phyloP scores from a whole-genome alignment of 2,113 vertebrate species.

The Archilochus colubris region DNA sequence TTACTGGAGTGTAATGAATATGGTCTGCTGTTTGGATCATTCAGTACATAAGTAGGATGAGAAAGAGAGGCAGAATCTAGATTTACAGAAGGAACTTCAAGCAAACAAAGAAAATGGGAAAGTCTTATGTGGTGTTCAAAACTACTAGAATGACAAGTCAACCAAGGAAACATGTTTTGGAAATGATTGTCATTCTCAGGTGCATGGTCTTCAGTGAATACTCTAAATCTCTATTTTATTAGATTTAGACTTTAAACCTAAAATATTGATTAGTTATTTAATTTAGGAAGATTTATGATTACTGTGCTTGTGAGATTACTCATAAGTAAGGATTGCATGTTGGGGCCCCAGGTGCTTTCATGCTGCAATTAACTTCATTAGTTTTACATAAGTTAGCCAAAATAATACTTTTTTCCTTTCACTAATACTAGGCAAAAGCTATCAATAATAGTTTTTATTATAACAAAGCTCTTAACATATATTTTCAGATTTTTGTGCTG shows the following conservation, averaged over 20 bases:
- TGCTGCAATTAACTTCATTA: background rate
- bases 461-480: background rate
- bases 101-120: constrained; percentile 1
- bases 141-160: background rate
- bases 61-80: background rate
- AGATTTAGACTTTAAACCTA: background rate
- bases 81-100: background rate
- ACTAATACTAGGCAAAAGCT: background rate
- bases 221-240: background rate
- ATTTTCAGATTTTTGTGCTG: background rate
- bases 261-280: background rate
- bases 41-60: background rate
- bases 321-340: background rate
- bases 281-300: background rate
- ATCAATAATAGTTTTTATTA: background rate
- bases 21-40: background rate
- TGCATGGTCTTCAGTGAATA: background rate
- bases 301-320: background rate
- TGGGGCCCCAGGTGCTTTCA: background rate
- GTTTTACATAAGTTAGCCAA: background rate
- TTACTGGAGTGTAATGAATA: background rate
- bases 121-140: background rate
- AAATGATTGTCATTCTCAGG: background rate
- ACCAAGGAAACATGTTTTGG: background rate
- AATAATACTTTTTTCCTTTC: background rate